Percentiles rank a stretch among this genome's conserved stretches.
These are phyloP conservation scores for Sussaba pulchella DNA, from an alignment of 2,888 invertebrate species.

Conservation along the genomic window DNA sequence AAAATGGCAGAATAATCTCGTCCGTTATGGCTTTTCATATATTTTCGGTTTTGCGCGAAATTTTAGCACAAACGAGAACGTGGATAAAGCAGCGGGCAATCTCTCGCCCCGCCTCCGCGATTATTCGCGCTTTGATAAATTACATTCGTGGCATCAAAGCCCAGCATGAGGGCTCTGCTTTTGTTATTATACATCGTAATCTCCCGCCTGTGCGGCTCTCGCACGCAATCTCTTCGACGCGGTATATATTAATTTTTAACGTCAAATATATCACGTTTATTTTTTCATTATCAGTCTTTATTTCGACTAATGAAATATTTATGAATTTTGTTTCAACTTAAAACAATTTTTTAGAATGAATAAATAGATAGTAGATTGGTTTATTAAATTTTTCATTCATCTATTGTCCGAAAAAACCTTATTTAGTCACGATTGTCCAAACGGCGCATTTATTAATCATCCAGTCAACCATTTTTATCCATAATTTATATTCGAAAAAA, in stretches of 20 bases:
- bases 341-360: no score
- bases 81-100: slow-evolving; percentile 17
- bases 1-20: slow-evolving; percentile 36
- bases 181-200: slow-evolving; percentile 10
- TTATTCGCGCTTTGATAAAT: slow-evolving; percentile 67
- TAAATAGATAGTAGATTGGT: no score
- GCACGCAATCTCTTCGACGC: slow-evolving; percentile 13
- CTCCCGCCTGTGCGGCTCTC: neutral
- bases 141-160: slow-evolving; percentile 65
- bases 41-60: slow-evolving; percentile 55
- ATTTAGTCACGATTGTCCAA: no score
- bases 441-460: no score
- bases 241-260: slow-evolving; percentile 62
- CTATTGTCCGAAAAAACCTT: no score
- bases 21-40: slow-evolving; percentile 42
- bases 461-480: no score
- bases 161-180: slow-evolving; percentile 28
- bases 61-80: slow-evolving; percentile 35
- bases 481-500: neutral
- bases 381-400: no score
- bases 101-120: slow-evolving; percentile 44
- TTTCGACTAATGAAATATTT: neutral
- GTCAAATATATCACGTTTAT: slow-evolving; percentile 54
- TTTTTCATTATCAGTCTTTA: neutral
- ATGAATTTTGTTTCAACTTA: slow-evolving; percentile 1